A percentile compares a stretch with the other conserved stretches of the same genome.
phyloP scores from a whole-genome alignment of 1,140 invertebrate genomes.

The Pinna nobilis region DNA sequence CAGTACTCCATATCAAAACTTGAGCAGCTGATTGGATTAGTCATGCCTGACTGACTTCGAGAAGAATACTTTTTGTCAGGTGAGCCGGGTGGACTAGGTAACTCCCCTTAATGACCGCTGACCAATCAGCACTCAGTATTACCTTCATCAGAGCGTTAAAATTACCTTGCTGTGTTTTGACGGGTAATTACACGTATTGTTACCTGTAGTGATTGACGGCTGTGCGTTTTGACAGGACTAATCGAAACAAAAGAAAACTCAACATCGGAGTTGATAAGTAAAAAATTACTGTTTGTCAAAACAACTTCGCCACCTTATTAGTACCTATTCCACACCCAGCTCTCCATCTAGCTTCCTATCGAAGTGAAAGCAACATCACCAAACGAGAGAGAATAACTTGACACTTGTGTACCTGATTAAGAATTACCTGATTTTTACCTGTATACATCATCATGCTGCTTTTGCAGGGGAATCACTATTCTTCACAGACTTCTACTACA shows the following conservation, averaged over 20 bases:
- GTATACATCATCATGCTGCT: conserved; percentile 41
- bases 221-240: conserved; percentile 1
- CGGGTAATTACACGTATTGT: conserved; percentile 24
- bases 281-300: conserved; percentile 22
- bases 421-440: neutral
- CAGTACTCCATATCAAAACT: too few relatives aligned
- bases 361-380: conserved; percentile 16
- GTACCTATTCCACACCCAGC: neutral
- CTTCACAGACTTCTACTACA: conserved; percentile 17
- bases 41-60: too few relatives aligned
- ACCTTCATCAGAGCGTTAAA: too few relatives aligned
- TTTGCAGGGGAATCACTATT: conserved; percentile 40
- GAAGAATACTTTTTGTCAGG: too few relatives aligned
- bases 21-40: too few relatives aligned
- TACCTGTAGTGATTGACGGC: conserved; percentile 16
- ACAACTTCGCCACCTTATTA: conserved; percentile 5
- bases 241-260: conserved; percentile 24
- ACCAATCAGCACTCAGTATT: too few relatives aligned
- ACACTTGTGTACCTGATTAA: conserved; percentile 13
- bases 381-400: conserved; percentile 3
- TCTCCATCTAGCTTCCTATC: neutral
- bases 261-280: conserved; percentile 21
- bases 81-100: too few relatives aligned
- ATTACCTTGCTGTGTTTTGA: too few relatives aligned
- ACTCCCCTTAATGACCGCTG: too few relatives aligned